Conservation (phyloP, 1,140 invertebrate species). For the Drosophila carrolli region DNA sequence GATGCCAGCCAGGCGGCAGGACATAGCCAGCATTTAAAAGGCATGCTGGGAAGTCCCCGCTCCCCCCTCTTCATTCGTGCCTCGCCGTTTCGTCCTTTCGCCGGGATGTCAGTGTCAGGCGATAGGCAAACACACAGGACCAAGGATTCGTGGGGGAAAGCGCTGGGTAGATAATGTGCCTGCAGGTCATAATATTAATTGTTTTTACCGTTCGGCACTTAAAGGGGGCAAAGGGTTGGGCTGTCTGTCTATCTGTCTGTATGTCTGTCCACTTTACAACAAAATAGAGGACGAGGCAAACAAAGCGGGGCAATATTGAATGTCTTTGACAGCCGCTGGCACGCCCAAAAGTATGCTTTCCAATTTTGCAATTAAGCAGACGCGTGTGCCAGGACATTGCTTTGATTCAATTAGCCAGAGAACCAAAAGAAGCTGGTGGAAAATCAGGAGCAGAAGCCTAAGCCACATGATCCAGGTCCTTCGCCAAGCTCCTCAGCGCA, state of each 20-base stretch:
- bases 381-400: constrained; percentile 59
- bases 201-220: constrained; percentile 70
- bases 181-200: constrained; percentile 81
- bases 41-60: constrained; percentile 21
- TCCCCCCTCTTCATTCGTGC: not conserved
- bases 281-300: constrained; percentile 10
- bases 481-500: constrained; percentile 22
- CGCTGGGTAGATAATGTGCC: constrained; percentile 68
- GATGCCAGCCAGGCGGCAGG: constrained; percentile 25
- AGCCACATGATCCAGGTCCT: constrained; percentile 67
- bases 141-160: constrained; percentile 6
- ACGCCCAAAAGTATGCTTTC: constrained; percentile 71
- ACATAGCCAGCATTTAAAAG: constrained; percentile 52
- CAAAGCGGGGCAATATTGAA: constrained; percentile 48
- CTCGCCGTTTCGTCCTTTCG: constrained; percentile 31
- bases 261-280: constrained; percentile 26
- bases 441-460: constrained; percentile 22
- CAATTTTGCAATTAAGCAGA: constrained; percentile 72
- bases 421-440: constrained; percentile 19
- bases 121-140: constrained; percentile 63
- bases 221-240: constrained; percentile 59
- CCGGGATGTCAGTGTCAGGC: constrained; percentile 71
- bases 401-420: constrained; percentile 77
- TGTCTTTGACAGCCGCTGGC: constrained; percentile 69
- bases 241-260: constrained; percentile 9